Evolutionary conservation across 92 coral and sea anemone genomes (phyloP), one percentile per base, ranked within the genome.

Genomic region (Epizoanthus ramosus): DNA sequence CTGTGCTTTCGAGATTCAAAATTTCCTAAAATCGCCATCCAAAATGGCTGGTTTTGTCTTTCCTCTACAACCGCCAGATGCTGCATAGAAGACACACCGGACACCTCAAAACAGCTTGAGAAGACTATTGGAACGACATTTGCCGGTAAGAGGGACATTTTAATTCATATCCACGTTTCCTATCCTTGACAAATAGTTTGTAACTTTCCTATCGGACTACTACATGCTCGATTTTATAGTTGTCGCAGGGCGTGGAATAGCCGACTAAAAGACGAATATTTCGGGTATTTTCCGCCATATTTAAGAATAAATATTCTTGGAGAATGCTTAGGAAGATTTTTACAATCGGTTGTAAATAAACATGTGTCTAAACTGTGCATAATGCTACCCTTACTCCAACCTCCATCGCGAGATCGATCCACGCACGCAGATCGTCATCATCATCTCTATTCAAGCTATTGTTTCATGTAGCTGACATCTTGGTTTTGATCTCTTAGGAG

Each of bases 31-130:
- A 92, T 94, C 98, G 99, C 97, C 94, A 94, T 96, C 99, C 99
- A 96, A 96, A 96, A 96, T 96, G 99, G 99, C 99, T 94, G 99
- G 94, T 91, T 92, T 96, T 94, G 91, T 96, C 94, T 93, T 88
- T 88, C 91, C 87, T 89, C 85, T 89, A 80, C 83, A 90, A 88
- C 89, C 87, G 89, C 91, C 92, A 91, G 90, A 91, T 93, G 94
- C 89, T 83, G 90, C 80, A 87, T 87, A 91, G 93, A 84, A 92
- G 89, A 50, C 90, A 87, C 85, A 87, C 67, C 87, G 85, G 86
- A 79, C 87, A 87, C 61, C 74, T 65, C 85, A 88, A 83, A 82
- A 91, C 80, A 82, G 90, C 88, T 75, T 86, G 86, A 83, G 80
- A 73, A 79, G 81, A 81, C 85, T 83, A 76, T 71, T 83, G 85